These are phyloP conservation scores for Sapayoa aenigma DNA, from an alignment of 2,113 vertebrate species.

Conservation along the genomic window DNA sequence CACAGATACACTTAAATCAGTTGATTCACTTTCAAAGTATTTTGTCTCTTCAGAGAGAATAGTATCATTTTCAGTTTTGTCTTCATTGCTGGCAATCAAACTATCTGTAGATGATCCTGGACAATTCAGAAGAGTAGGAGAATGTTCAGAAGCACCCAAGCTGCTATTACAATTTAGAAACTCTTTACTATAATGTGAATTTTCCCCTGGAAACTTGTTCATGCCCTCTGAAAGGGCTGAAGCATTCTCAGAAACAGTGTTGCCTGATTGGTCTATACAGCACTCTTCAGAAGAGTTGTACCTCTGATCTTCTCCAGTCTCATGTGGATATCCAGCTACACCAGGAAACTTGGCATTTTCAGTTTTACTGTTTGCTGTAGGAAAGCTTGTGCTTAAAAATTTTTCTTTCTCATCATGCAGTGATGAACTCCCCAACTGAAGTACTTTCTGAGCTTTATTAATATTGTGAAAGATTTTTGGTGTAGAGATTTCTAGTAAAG, in stretches of 20 bases:
- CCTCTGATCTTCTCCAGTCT: not conserved
- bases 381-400: not conserved
- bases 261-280: not conserved
- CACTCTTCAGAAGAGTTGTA: not conserved
- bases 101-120: not conserved
- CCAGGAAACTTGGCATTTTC: not conserved
- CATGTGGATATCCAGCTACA: not conserved
- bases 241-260: not conserved
- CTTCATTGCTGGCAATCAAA: not conserved
- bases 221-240: not conserved
- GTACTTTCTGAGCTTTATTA: not conserved
- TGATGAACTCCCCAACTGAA: not conserved
- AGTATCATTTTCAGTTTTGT: not conserved
- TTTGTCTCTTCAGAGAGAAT: not conserved
- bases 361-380: not conserved
- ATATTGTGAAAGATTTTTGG: not conserved
- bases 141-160: not conserved
- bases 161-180: not conserved
- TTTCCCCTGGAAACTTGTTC: not conserved
- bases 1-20: not conserved
- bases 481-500: not conserved
- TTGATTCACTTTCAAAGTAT: conserved; percentile 22
- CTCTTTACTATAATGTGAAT: not conserved
- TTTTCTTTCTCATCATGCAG: not conserved
- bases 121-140: not conserved